A percentile compares a stretch with the other conserved stretches of the same genome.
Conservation (phyloP, 2,888 invertebrate genomes). For the Cryptophagus acutangulus region DNA sequence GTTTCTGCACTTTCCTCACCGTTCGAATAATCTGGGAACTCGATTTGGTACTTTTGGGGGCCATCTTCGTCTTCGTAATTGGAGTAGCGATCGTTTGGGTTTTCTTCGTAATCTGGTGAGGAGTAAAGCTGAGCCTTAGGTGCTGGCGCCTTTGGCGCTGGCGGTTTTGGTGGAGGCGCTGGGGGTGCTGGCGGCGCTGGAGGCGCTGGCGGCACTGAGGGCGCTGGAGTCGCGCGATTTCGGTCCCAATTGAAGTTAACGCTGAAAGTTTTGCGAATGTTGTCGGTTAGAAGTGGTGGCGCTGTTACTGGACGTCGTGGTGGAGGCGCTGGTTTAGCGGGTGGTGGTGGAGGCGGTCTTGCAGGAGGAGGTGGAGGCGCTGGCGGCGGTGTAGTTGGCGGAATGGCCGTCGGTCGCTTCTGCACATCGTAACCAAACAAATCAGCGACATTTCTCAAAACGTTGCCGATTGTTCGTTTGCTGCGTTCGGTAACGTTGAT, state of each 20-base stretch:
- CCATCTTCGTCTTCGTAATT: constrained; percentile 11
- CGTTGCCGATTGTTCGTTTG: constrained; percentile 44
- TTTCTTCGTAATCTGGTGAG: constrained; percentile 18
- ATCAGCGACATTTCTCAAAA: constrained; percentile 43
- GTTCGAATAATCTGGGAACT: constrained; percentile 33
- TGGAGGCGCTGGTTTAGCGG: constrained; percentile 11
- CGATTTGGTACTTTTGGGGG: constrained; percentile 29
- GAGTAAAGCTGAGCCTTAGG: constrained; percentile 14
- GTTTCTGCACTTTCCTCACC: constrained; percentile 22
- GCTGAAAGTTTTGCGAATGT: constrained; percentile 43
- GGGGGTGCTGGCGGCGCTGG: constrained; percentile 22
- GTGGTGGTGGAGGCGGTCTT: constrained; percentile 8
- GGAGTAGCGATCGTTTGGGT: constrained; percentile 1
- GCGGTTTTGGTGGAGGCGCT: constrained; percentile 13
- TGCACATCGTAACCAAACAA: constrained; percentile 46
- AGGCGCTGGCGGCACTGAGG: constrained; percentile 20
- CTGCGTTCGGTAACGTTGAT: constrained; percentile 9
- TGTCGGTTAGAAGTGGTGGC: constrained; percentile 39
- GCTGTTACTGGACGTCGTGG: constrained; percentile 19
- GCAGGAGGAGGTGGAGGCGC: constrained; percentile 18
- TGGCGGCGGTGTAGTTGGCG: constrained; percentile 21
- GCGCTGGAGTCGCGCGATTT: constrained; percentile 31
- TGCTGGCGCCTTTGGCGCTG: constrained; percentile 19
- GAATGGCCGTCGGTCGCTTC: constrained; percentile 32
- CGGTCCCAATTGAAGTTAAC: constrained; percentile 44